Evolutionary conservation across 2,113 vertebrate genomes (phyloP).

Genomic region (Pachyramphus minor): DNA sequence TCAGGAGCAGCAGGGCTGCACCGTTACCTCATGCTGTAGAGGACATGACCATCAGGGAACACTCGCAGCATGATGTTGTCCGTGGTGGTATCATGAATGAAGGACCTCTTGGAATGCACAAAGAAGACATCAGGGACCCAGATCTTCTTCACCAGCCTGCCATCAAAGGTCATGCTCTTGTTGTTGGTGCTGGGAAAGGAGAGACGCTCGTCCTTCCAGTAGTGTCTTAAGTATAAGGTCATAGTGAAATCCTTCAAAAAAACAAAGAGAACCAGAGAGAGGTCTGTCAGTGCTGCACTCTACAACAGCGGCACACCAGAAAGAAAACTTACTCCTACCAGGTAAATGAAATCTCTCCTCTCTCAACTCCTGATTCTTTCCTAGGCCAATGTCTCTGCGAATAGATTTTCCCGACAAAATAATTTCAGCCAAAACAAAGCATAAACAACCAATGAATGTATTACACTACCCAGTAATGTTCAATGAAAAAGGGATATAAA

Average conservation of each 20-base stretch:
- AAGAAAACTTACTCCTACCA: neutral
- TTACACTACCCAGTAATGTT: neutral
- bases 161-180: slow-evolving; percentile 95
- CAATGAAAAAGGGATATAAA: neutral
- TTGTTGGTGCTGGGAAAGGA: slow-evolving; percentile 89
- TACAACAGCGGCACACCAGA: neutral
- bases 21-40: slow-evolving; percentile 91
- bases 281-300: neutral
- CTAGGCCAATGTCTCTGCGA: neutral
- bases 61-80: slow-evolving; percentile 97
- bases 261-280: neutral
- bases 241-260: slow-evolving; percentile 90
- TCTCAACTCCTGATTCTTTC: neutral
- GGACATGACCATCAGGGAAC: slow-evolving; percentile 90
- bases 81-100: slow-evolving; percentile 92
- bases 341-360: neutral
- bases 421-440: neutral
- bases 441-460: neutral
- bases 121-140: slow-evolving; percentile 97
- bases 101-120: slow-evolving; percentile 94
- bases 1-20: neutral
- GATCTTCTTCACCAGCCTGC: slow-evolving; percentile 92
- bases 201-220: slow-evolving; percentile 93
- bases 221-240: slow-evolving; percentile 94
- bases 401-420: neutral